Evolutionary conservation across 2,113 vertebrate genomes (phyloP).

Genomic region (Osmerus mordax): DNA sequence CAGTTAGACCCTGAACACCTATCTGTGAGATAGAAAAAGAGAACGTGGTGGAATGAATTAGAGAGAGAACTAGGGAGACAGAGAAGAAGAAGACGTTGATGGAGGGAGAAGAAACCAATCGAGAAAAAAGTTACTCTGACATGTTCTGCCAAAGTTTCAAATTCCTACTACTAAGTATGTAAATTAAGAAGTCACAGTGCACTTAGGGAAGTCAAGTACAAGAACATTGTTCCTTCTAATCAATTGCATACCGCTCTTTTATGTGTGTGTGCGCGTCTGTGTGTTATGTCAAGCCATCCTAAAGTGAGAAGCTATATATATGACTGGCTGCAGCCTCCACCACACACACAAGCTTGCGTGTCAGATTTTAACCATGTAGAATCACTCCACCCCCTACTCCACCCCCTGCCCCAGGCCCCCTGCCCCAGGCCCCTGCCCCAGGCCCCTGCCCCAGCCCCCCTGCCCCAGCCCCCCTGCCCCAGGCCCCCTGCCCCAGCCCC

Average conservation of each 20-base stretch:
- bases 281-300: not conserved
- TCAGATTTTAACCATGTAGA: too few relatives aligned
- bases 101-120: not conserved
- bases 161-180: not conserved
- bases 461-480: too few relatives aligned
- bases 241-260: not conserved
- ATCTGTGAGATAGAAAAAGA: not conserved
- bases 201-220: not conserved
- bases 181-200: not conserved
- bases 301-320: too few relatives aligned
- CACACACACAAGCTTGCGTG: too few relatives aligned
- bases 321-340: too few relatives aligned
- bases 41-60: not conserved
- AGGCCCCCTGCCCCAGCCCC: too few relatives aligned
- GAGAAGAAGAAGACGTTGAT: not conserved
- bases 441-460: too few relatives aligned
- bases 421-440: not conserved
- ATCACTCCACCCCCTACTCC: too few relatives aligned
- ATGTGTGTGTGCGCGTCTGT: not conserved
- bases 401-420: too few relatives aligned
- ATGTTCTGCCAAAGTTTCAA: not conserved
- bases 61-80: conserved; percentile 10
- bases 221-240: not conserved
- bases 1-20: not conserved
- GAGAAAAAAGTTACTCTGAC: not conserved